Base-by-base conservation (phyloP, 2,888 invertebrate genomes). In the Bugula neritina region DNA sequence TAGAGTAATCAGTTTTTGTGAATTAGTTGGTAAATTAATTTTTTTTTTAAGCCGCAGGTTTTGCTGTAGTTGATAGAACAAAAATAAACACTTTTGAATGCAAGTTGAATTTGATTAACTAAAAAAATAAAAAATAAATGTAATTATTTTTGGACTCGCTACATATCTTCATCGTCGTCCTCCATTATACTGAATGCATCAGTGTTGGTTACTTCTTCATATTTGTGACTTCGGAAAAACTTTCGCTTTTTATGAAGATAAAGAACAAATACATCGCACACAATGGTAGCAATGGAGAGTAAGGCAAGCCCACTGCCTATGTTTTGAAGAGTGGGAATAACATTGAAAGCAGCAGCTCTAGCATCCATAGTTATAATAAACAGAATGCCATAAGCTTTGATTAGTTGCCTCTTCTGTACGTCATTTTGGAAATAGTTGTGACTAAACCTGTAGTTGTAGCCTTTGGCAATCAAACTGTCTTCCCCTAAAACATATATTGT, bases 141-240 rank as follows among this genome's bases (percentile, higher is more conserved):
- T n/a, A n/a, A n/a, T n/a, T n/a, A n/a, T n/a, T n/a, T n/a, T n/a
- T n/a, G n/a, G n/a, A n/a, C n/a, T n/a, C n/a, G n/a, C n/a, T n/a
- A n/a, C n/a, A n/a, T n/a, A n/a, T n/a, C n/a, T 17, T 43, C 43
- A 17, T 43, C 43, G 17, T 43, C 43, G 5, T 43, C 43, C 5
- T 43, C 57, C 57, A 57, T 23, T n/a, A 23, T 34, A 17, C 5
- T 75, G 72, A 79, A 80, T 1, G 79, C 80, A 74, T 81, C 81
- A 35, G 78, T 79, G 2, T 78, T 43, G 17, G 43, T 80, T 90
- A 79, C 90, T 90, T 84, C 90, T 90, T 79, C 78, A 76, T 78
- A 84, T 73, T 85, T 84, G 75, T 84, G 82, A 1, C 84, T 80
- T 72, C 78, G 76, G 77, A 84, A 85, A 71, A 80, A 77, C 2